Evolutionary conservation across 37 sponge, comb jelly and placozoan genomes (phyloP).

Genomic region (Aplysina aerophoba): DNA sequence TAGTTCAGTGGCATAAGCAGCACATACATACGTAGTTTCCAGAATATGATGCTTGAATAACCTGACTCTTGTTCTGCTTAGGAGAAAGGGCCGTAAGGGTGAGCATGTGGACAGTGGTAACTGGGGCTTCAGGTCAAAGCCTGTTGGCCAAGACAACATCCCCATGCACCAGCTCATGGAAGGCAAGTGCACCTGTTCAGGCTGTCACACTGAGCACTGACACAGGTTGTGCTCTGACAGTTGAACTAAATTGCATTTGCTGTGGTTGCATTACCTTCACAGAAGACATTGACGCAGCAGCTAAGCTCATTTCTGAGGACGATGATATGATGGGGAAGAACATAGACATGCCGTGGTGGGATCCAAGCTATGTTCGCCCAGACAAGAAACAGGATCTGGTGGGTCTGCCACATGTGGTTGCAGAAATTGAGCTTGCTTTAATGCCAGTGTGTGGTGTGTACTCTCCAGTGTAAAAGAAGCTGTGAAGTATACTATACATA

Average conservation of each 20-base stretch:
- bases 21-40: too few species aligned
- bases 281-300: constrained; percentile 22
- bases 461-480: too few species aligned
- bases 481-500: too few species aligned
- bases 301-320: constrained; percentile 60
- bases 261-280: background rate
- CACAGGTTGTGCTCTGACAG: too few species aligned
- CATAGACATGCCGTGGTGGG: constrained; percentile 72
- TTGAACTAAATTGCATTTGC: too few species aligned
- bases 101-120: background rate
- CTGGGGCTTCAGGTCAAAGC: constrained; percentile 25
- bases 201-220: too few species aligned
- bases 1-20: too few species aligned
- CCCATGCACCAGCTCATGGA: background rate
- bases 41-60: too few species aligned
- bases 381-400: background rate
- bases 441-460: too few species aligned
- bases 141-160: constrained; percentile 29
- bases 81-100: background rate
- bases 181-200: too few species aligned
- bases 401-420: too few species aligned
- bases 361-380: constrained; percentile 56
- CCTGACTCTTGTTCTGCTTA: background rate
- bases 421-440: too few species aligned
- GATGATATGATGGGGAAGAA: constrained; percentile 46